Conservation (phyloP, 1,140 invertebrate species). For the Neodiprion pinetum region DNA sequence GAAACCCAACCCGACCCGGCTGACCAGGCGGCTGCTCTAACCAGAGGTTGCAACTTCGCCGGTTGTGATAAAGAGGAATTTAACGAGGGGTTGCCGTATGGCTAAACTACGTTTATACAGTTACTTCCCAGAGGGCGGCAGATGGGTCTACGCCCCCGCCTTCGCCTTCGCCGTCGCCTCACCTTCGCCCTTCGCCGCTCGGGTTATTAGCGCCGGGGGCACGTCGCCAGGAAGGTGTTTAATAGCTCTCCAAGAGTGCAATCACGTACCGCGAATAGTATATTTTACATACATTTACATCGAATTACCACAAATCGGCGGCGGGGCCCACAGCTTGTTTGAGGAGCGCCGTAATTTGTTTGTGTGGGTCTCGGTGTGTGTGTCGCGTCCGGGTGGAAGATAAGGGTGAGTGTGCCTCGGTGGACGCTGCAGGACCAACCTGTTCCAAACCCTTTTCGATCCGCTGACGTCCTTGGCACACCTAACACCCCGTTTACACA, state of each 20-base stretch:
- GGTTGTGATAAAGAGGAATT: conserved; percentile 52
- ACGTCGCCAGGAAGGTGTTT: conserved; percentile 56
- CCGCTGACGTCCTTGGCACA: no score
- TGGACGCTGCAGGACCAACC: no score
- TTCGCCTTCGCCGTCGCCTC: background rate
- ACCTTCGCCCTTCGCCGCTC: conserved; percentile 8
- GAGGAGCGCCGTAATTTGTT: background rate
- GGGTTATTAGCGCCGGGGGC: conserved; percentile 36
- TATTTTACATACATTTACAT: conserved; percentile 58
- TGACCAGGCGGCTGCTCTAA: conserved; percentile 8
- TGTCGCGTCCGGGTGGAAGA: no score
- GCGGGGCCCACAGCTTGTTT: conserved; percentile 6
- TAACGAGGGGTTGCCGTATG: conserved; percentile 49
- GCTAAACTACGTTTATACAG: conserved; percentile 46
- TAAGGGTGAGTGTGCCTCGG: no score
- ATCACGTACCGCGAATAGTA: conserved; percentile 40
- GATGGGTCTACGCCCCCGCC: background rate
- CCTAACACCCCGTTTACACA: no score
- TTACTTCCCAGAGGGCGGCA: conserved; percentile 1
- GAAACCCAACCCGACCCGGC: conserved; percentile 36
- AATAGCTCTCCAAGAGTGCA: conserved; percentile 56
- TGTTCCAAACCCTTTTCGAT: no score
- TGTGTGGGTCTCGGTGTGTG: no score
- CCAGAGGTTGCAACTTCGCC: conserved; percentile 32
- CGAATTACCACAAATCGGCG: conserved; percentile 39